These are phyloP conservation scores for Falco cherrug DNA, from an alignment of 2,797 vertebrate species.

Conservation along the genomic window DNA sequence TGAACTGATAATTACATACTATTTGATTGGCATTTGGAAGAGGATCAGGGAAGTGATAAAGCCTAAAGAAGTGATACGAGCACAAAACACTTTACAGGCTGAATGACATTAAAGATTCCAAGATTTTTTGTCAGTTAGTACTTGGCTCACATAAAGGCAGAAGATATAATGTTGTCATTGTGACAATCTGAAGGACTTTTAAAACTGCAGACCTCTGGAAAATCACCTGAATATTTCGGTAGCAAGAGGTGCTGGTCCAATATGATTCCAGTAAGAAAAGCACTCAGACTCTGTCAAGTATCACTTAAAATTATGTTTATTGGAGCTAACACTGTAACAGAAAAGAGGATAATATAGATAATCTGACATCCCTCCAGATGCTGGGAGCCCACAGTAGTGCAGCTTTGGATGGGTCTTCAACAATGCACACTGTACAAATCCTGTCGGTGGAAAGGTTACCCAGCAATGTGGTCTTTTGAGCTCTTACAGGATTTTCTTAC, in stretches of 20 bases:
- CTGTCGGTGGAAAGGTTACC: rapidly evolving
- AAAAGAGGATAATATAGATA: neutral
- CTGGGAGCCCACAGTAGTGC: neutral
- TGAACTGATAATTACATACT: neutral
- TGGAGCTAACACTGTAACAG: neutral
- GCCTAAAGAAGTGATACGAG: neutral
- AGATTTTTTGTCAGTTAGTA: neutral
- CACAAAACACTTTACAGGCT: neutral
- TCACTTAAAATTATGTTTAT: neutral
- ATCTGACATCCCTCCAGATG: neutral
- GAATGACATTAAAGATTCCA: neutral
- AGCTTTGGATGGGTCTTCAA: neutral
- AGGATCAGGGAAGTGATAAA: neutral
- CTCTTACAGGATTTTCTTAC: neutral
- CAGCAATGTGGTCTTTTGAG: neutral
- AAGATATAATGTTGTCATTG: neutral
- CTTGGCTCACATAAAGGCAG: neutral
- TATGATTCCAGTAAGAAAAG: neutral
- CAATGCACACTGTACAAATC: neutral
- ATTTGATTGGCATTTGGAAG: neutral
- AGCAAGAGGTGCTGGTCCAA: neutral
- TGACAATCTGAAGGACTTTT: neutral
- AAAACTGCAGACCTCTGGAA: neutral
- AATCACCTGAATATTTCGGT: neutral
- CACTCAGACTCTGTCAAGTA: neutral